Conservation (phyloP, 2,888 invertebrate species). For the Drosophila buzzatii region DNA sequence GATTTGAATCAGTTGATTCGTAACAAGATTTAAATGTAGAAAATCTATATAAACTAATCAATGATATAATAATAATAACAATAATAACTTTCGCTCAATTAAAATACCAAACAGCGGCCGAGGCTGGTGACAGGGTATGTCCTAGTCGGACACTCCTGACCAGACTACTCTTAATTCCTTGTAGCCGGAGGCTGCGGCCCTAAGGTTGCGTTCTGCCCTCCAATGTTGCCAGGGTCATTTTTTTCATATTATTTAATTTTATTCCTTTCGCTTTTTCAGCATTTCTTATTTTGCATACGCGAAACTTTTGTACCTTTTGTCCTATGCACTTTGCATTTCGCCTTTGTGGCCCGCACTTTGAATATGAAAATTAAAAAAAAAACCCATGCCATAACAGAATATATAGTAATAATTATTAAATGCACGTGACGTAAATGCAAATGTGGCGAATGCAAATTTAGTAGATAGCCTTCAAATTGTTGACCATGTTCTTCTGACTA, state of each 20-base stretch:
- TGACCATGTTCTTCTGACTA: conserved; percentile 33
- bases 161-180: not conserved
- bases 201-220: conserved; percentile 68
- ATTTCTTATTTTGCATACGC: conserved; percentile 76
- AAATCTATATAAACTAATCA: no score
- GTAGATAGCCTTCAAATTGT: conserved; percentile 13
- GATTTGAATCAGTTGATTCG: no score
- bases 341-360: conserved; percentile 47
- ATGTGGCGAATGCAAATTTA: conserved; percentile 32
- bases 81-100: no score
- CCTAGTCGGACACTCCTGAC: not conserved
- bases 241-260: conserved; percentile 24
- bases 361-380: conserved; percentile 47
- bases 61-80: no score
- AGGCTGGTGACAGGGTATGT: not conserved
- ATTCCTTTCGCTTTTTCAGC: conserved; percentile 11
- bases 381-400: conserved; percentile 32
- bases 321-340: conserved; percentile 40
- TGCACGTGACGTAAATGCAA: conserved; percentile 65
- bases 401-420: conserved; percentile 56
- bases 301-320: conserved; percentile 49
- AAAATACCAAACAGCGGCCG: not conserved
- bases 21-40: no score
- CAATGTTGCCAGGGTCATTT: conserved; percentile 69
- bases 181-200: conserved; percentile 45